Evolutionary conservation across 2,113 vertebrate genomes (phyloP).

Genomic region (Engystomops pustulosus): DNA sequence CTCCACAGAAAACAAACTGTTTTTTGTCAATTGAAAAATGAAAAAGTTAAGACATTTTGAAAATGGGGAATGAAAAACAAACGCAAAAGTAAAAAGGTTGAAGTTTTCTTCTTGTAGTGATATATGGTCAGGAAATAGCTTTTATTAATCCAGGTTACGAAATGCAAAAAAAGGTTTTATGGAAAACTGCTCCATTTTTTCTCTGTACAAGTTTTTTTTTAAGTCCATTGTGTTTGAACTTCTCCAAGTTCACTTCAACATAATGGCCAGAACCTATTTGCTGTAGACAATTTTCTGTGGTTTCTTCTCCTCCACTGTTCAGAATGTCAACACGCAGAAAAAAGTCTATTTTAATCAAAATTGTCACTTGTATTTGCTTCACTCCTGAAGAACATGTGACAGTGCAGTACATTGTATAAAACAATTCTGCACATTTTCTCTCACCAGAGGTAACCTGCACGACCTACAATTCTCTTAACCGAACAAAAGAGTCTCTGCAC

Average conservation of each 20-base stretch:
- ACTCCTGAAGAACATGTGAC: neutral
- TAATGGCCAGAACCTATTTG: neutral
- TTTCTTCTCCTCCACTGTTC: neutral
- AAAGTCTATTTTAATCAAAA: constrained; percentile 12
- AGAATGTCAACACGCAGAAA: neutral
- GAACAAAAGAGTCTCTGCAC: neutral
- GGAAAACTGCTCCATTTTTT: neutral
- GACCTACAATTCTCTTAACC: neutral
- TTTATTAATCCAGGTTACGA: too few relatives aligned
- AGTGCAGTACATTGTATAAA: neutral
- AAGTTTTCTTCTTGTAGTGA: too few relatives aligned
- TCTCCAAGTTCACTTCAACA: neutral
- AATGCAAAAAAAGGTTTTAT: neutral
- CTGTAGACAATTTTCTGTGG: neutral
- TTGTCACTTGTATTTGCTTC: neutral
- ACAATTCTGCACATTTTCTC: neutral
- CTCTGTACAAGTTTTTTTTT: neutral
- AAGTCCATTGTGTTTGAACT: neutral
- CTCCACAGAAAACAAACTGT: too few relatives aligned
- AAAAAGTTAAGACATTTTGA: too few relatives aligned
- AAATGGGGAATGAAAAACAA: too few relatives aligned
- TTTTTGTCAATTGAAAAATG: too few relatives aligned
- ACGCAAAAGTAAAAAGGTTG: too few relatives aligned
- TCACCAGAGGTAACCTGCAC: neutral
- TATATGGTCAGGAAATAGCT: too few relatives aligned